Evolutionary conservation across 1,140 invertebrate species (phyloP).

Genomic region (Apolygus lucorum): DNA sequence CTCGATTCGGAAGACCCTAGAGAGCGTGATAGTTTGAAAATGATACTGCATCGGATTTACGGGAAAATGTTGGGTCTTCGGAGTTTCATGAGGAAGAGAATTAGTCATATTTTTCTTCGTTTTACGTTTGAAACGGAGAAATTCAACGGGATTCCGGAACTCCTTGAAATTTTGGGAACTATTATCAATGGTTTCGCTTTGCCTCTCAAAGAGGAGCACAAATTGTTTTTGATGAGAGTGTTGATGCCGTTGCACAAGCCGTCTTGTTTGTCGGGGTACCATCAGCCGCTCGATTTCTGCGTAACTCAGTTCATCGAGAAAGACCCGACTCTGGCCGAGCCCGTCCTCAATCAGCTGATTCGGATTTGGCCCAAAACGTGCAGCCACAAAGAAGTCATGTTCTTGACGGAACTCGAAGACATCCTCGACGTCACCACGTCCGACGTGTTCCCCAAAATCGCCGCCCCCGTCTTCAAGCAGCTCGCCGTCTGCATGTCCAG

Average conservation of each 20-base stretch:
- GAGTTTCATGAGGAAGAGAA: slow-evolving; percentile 98
- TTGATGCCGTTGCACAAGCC: slow-evolving; percentile 86
- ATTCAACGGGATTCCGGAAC: slow-evolving; percentile 96
- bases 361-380: slow-evolving; percentile 99
- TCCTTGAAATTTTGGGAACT: slow-evolving; percentile 96
- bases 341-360: slow-evolving; percentile 86
- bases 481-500: slow-evolving; percentile 96
- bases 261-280: slow-evolving; percentile 80
- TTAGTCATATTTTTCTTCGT: slow-evolving; percentile 96
- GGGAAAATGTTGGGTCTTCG: slow-evolving; percentile 95
- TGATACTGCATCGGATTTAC: slow-evolving; percentile 96
- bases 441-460: slow-evolving; percentile 92
- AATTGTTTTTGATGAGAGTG: slow-evolving; percentile 95
- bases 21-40: slow-evolving; percentile 97
- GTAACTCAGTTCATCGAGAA: slow-evolving; percentile 99
- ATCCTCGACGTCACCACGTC: slow-evolving; percentile 97
- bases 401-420: slow-evolving; percentile 93
- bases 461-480: slow-evolving; percentile 91
- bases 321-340: slow-evolving; percentile 89
- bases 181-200: slow-evolving; percentile 99
- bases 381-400: slow-evolving; percentile 97
- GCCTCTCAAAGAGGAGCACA: slow-evolving; percentile 92
- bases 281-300: slow-evolving; percentile 97
- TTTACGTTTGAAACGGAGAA: slow-evolving; percentile 99
- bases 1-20: slow-evolving; percentile 98